Base-by-base conservation (phyloP, 1,140 invertebrate genomes). In the Apolygus lucorum region DNA sequence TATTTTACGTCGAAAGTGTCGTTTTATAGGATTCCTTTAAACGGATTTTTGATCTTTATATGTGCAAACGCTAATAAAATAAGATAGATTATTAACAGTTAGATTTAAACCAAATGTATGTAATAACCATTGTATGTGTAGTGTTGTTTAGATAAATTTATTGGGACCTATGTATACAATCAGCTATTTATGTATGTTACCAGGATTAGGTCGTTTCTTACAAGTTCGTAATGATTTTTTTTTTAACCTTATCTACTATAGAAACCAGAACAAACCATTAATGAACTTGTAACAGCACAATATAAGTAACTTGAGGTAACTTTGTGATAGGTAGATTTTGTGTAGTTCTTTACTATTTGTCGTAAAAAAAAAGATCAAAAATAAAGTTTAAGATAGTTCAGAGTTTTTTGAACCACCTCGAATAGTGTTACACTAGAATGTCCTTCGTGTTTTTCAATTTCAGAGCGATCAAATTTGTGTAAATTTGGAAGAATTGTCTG, bases 131-230 rank as follows among this genome's bases (percentile, higher is more conserved):
- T 62, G 52, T 62, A 68, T 62, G 67, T 59, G 67, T 68, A 68
- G 67, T 59, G 26, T 26, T 68, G 67, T 28, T 68, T 68, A 68
- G 67, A 28, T 11, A 62, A 68, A 49, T 68, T 49, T 68, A 54
- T 68, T 59, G 52, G 52, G 67, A 54, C 49, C 52, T 54, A 26
- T 68, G n/a, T 68, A 62, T 68, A 68, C 67, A 68, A 68, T 68
- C 67, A 68, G 22, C 14, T 68, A 68, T 59, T 68, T 68, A n/a
- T 59, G 54, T 68, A 68, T 59, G 25, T 62, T 28, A 68, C 52
- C 25, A 22, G 22, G 28, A 29, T 68, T 29, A 29, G 21, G 29
- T 29, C 21, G 27, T 34, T 28, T 67, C 13, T 17, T 34, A 42
- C n/a, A 29, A 42, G 17, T 11, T 34, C 28, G 28, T 27, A 26